Evolutionary conservation across 2,797 vertebrate species (phyloP).

Genomic region (Mareca penelope): DNA sequence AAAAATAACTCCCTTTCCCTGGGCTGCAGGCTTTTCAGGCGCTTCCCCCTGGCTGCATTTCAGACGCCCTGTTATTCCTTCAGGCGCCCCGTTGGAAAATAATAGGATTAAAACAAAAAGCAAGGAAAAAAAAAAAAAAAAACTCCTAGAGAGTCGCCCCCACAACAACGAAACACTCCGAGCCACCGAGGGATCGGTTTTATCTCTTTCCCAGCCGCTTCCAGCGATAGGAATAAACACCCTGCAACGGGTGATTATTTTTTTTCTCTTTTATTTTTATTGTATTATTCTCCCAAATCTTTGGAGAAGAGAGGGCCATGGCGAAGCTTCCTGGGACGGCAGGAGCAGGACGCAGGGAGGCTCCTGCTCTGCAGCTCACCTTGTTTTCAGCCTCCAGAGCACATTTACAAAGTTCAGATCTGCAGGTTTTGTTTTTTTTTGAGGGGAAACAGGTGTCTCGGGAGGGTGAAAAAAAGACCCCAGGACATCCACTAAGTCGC

Average conservation of each 20-base stretch:
- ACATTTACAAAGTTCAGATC: not conserved
- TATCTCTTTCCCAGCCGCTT: not conserved
- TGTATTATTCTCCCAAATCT: not conserved
- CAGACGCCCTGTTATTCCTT: not conserved
- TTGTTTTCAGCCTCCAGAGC: not conserved
- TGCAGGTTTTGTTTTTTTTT: not conserved
- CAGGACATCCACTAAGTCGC: not conserved
- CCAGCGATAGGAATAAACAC: not conserved
- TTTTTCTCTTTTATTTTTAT: not conserved
- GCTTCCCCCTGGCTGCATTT: not conserved
- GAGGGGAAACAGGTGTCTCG: conserved; percentile 2
- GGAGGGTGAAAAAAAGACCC: not conserved
- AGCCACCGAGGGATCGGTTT: not conserved
- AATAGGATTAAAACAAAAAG: not conserved
- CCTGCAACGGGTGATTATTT: not conserved
- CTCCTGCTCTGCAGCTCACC: not conserved
- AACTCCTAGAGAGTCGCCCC: not conserved
- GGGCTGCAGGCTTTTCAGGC: not conserved
- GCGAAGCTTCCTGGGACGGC: not conserved
- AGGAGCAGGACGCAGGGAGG: not conserved
- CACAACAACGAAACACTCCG: not conserved
- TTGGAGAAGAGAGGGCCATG: not conserved
- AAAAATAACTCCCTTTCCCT: not conserved
- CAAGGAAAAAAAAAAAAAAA: not conserved
- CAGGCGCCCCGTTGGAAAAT: not conserved